phyloP scores from a whole-genome alignment of 2,113 vertebrate genomes.

The Epinephelus lanceolatus region DNA sequence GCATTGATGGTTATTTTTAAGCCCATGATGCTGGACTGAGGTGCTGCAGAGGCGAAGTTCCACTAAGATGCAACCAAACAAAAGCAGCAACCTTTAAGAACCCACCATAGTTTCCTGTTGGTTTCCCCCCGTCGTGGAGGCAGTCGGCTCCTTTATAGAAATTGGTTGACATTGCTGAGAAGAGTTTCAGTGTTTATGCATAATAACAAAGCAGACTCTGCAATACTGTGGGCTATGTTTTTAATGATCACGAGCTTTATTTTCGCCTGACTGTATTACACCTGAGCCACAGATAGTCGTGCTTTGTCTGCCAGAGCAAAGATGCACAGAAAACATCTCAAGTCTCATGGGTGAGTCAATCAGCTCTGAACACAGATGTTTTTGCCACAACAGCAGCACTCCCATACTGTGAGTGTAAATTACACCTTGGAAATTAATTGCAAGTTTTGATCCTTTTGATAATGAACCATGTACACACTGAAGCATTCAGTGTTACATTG shows the following conservation, averaged over 20 bases:
- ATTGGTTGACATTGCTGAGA: not conserved
- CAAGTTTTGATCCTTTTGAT: slow-evolving; percentile 71
- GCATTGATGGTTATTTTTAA: not conserved
- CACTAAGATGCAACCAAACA: not conserved
- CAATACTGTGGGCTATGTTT: slow-evolving; percentile 25
- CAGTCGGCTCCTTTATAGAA: not conserved
- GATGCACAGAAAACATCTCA: slow-evolving; percentile 59
- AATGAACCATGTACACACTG: slow-evolving; percentile 52
- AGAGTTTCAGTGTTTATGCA: slow-evolving; percentile 27
- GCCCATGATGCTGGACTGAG: not conserved
- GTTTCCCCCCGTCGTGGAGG: not conserved
- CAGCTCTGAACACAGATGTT: slow-evolving; percentile 80
- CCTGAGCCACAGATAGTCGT: slow-evolving; percentile 58
- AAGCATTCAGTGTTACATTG: slow-evolving; percentile 54
- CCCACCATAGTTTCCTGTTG: slow-evolving; percentile 55
- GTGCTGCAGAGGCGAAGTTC: not conserved
- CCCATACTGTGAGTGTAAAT: slow-evolving; percentile 80
- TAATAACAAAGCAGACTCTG: slow-evolving; percentile 18
- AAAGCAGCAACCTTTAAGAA: slow-evolving; percentile 9
- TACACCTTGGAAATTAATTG: slow-evolving; percentile 71
- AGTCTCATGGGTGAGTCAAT: slow-evolving; percentile 81
- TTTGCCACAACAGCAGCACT: slow-evolving; percentile 74
- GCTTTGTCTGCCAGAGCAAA: slow-evolving; percentile 62
- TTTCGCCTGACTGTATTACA: slow-evolving; percentile 63
- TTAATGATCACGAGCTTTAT: slow-evolving; percentile 53